These are phyloP conservation scores for Pheosia tremula DNA, from an alignment of 2,888 invertebrate genomes.

Conservation along the genomic window DNA sequence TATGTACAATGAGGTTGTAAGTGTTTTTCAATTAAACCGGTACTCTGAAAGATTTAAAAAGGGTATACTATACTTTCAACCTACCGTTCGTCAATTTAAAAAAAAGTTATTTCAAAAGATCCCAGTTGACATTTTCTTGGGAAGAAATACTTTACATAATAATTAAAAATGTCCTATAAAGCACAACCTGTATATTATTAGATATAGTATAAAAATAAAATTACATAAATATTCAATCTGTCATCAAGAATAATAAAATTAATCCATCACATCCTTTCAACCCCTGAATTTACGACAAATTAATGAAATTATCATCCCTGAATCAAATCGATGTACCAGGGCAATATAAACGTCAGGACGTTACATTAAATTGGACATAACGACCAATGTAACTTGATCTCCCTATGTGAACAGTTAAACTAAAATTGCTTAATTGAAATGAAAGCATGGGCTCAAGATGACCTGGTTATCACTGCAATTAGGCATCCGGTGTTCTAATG, in stretches of 20 bases:
- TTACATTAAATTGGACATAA: conserved; percentile 59
- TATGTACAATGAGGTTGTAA: too few species aligned
- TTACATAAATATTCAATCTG: neutral
- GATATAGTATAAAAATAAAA: too few species aligned
- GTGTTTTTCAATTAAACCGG: too few species aligned
- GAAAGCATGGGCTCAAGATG: conserved; percentile 59
- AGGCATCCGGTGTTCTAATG: conserved; percentile 77
- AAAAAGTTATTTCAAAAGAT: too few species aligned
- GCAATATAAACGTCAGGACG: conserved; percentile 50
- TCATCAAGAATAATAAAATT: conserved; percentile 18
- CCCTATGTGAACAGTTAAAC: conserved; percentile 18
- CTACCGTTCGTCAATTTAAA: too few species aligned
- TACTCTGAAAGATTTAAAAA: too few species aligned
- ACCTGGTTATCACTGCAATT: conserved; percentile 74
- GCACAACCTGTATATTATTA: too few species aligned
- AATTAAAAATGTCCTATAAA: too few species aligned
- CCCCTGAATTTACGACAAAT: conserved; percentile 42
- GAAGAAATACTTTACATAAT: too few species aligned
- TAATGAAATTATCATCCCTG: conserved; percentile 55
- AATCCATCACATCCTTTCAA: conserved; percentile 53
- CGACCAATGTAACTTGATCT: conserved; percentile 44
- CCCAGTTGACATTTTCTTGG: too few species aligned
- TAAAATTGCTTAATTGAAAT: conserved; percentile 42
- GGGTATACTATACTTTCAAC: too few species aligned
- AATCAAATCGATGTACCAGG: conserved; percentile 51